Evolutionary conservation across 2,113 vertebrate genomes (phyloP).

Genomic region (Oncorhynchus masou): DNA sequence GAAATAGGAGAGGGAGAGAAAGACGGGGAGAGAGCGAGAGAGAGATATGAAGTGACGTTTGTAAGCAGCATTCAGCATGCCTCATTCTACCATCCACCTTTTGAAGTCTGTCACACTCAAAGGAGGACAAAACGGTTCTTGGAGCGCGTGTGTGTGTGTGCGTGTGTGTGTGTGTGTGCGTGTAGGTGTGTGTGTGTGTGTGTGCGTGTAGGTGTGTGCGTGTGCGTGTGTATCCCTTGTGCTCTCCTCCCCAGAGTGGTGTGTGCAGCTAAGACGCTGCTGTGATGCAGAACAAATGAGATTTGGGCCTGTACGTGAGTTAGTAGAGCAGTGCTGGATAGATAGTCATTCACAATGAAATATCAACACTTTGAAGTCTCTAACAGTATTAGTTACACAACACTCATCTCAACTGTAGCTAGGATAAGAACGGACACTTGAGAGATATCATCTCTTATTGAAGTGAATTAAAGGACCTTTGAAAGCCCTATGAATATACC

Average conservation of each 20-base stretch:
- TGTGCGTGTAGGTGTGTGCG: background rate
- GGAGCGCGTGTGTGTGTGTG: background rate
- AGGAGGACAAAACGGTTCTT: background rate
- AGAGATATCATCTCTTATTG: slow-evolving; percentile 32
- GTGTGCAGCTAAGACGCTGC: slow-evolving; percentile 25
- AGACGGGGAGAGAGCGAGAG: background rate
- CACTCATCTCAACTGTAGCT: slow-evolving; percentile 11
- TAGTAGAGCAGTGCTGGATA: slow-evolving; percentile 13
- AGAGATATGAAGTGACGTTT: background rate
- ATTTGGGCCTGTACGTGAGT: slow-evolving; percentile 33
- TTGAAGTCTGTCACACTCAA: slow-evolving; percentile 1
- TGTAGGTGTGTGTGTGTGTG: background rate
- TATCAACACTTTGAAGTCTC: slow-evolving; percentile 35
- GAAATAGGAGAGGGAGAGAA: background rate
- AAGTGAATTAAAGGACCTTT: background rate
- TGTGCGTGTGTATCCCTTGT: background rate
- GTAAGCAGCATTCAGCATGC: background rate
- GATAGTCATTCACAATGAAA: slow-evolving; percentile 25
- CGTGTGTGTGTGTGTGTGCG: background rate
- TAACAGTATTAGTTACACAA: slow-evolving; percentile 42
- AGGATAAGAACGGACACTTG: background rate
- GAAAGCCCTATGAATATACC: background rate
- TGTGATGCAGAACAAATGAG: slow-evolving; percentile 44
- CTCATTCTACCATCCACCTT: background rate
- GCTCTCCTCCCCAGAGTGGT: background rate